Percentiles rank a stretch among this genome's conserved stretches.
Conservation (phyloP, 2,113 vertebrate species). For the Lathamus discolor region DNA sequence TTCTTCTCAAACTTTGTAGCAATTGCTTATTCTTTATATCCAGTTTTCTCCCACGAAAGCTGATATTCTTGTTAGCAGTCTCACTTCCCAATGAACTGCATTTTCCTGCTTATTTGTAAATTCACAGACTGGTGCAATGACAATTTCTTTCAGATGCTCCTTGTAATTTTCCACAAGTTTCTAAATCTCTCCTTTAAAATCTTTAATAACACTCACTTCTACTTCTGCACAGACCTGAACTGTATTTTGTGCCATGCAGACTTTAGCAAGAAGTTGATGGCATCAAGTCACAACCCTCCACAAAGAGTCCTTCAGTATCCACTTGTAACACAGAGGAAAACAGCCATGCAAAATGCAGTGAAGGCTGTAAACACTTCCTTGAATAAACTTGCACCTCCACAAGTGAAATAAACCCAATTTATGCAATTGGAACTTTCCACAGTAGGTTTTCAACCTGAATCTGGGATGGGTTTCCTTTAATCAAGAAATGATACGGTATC, state of each 20-base stretch:
- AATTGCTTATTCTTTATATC: conserved; percentile 19
- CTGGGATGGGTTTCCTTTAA: background rate
- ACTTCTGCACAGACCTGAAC: background rate
- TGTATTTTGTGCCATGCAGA: background rate
- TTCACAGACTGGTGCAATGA: background rate
- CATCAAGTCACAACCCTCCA: background rate
- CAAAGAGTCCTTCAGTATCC: background rate
- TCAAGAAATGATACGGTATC: background rate
- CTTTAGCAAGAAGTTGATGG: background rate
- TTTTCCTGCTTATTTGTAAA: conserved; percentile 24
- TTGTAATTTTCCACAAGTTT: conserved; percentile 22
- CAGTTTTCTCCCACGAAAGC: background rate
- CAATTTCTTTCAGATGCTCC: background rate
- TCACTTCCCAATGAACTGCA: background rate
- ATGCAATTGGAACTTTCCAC: background rate
- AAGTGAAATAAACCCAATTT: background rate
- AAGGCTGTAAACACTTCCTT: background rate
- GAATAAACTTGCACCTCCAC: background rate
- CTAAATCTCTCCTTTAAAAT: conserved; percentile 16
- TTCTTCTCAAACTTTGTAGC: background rate
- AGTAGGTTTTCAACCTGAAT: background rate
- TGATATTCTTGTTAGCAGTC: conserved; percentile 5
- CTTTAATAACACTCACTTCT: background rate
- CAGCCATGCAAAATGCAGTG: background rate
- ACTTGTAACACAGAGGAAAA: background rate